Evolutionary conservation across 2,797 vertebrate species (phyloP).

Genomic region (Mallotus villosus): DNA sequence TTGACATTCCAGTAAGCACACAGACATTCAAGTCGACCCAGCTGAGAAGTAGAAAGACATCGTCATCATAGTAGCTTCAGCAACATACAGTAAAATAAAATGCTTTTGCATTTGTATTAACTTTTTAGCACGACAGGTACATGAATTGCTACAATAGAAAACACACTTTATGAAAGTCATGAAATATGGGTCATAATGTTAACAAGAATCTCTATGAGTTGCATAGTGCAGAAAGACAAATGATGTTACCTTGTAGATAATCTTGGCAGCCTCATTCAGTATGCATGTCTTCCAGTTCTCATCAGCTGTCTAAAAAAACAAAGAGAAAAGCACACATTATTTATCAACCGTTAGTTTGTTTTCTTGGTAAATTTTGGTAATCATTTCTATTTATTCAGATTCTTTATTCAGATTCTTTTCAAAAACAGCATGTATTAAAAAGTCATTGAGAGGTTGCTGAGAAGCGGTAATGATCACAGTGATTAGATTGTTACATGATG

Average conservation of each 20-base stretch:
- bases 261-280: constrained; percentile 90
- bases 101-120: too few species aligned
- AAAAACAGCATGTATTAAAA: background rate
- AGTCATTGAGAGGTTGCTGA: background rate
- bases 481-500: background rate
- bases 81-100: background rate
- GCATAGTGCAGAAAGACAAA: background rate
- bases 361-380: background rate
- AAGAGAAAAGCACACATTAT: background rate
- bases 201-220: background rate
- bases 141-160: background rate
- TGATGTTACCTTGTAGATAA: constrained; percentile 90
- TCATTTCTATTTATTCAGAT: background rate
- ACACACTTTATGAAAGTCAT: background rate
- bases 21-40: constrained; percentile 87
- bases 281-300: constrained; percentile 90
- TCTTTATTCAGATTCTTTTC: background rate
- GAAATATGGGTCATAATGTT: background rate
- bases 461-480: too few species aligned
- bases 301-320: constrained; percentile 83
- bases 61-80: background rate
- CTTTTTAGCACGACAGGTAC: too few species aligned
- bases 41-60: constrained; percentile 60
- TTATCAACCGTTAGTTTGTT: background rate
- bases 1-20: constrained; percentile 92